A percentile compares a stretch with the other conserved stretches of the same genome.
Conservation (phyloP, 1,140 invertebrate species). For the Brachionus calyciflorus region DNA sequence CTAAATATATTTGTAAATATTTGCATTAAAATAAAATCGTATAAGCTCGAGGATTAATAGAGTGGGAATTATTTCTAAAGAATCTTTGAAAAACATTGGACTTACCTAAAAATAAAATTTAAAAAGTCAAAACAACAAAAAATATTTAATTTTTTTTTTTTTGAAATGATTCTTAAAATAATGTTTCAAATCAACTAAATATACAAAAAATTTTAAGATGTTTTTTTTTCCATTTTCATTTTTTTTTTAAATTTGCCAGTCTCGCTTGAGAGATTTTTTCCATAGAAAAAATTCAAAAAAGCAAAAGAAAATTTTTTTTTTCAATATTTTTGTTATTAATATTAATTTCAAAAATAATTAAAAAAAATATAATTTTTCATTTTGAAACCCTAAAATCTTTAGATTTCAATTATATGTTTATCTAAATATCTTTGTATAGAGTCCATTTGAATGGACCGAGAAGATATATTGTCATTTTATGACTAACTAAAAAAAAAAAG, state of each 20-base stretch:
- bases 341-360: slow-evolving; percentile 38
- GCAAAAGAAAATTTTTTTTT: neutral
- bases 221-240: too few species aligned
- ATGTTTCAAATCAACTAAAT: too few species aligned
- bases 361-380: neutral
- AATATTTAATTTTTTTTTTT: too few species aligned
- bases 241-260: neutral
- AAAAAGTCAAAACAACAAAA: too few species aligned
- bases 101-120: too few species aligned
- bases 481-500: neutral
- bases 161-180: too few species aligned
- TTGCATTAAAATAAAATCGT: too few species aligned
- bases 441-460: neutral
- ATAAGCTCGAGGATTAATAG: too few species aligned
- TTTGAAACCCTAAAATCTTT: neutral
- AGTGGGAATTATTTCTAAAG: too few species aligned
- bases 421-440: neutral
- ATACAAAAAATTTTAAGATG: neutral
- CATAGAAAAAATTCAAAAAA: neutral
- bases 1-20: too few species aligned
- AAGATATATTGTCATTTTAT: slow-evolving; percentile 37
- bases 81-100: too few species aligned
- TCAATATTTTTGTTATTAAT: neutral
- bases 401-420: slow-evolving; percentile 39
- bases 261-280: neutral